Percentiles rank a stretch among this genome's conserved stretches.
phyloP scores from a whole-genome alignment of 1,140 invertebrate genomes.

The Prorops nasuta region DNA sequence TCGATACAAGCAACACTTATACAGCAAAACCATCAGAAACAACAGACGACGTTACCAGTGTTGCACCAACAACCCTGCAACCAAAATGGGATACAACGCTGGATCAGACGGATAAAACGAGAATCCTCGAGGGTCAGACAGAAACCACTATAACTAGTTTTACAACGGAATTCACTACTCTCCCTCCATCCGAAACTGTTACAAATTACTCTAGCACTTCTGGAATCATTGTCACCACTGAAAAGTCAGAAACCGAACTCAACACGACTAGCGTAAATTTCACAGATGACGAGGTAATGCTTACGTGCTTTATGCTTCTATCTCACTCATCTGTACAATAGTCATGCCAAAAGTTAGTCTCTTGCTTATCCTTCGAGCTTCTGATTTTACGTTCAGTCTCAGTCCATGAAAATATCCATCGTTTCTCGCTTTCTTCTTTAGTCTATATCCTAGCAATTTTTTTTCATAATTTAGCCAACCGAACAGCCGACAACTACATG shows the following conservation, averaged over 20 bases:
- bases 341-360: too few relatives aligned
- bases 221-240: slow-evolving; percentile 9
- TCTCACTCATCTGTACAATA: slow-evolving; percentile 29
- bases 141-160: slow-evolving; percentile 21
- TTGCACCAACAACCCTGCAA: slow-evolving; percentile 18
- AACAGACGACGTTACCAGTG: slow-evolving; percentile 22
- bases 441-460: too few relatives aligned
- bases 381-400: too few relatives aligned
- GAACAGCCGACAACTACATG: slow-evolving; percentile 18
- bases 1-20: slow-evolving; percentile 24
- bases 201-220: slow-evolving; percentile 20
- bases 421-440: not conserved
- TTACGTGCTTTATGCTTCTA: slow-evolving; percentile 36
- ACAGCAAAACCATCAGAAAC: slow-evolving; percentile 15
- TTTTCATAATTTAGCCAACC: slow-evolving; percentile 16
- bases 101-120: slow-evolving; percentile 23
- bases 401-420: too few relatives aligned
- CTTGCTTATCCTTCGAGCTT: too few relatives aligned
- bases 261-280: slow-evolving; percentile 36
- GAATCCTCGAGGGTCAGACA: slow-evolving; percentile 17
- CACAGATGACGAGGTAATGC: slow-evolving; percentile 47
- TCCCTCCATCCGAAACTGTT: slow-evolving; percentile 16
- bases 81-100: slow-evolving; percentile 17
- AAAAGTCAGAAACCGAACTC: slow-evolving; percentile 29
- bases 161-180: slow-evolving; percentile 13